Conservation (phyloP, 1,140 invertebrate genomes). For the Drosophila ogumai region DNA sequence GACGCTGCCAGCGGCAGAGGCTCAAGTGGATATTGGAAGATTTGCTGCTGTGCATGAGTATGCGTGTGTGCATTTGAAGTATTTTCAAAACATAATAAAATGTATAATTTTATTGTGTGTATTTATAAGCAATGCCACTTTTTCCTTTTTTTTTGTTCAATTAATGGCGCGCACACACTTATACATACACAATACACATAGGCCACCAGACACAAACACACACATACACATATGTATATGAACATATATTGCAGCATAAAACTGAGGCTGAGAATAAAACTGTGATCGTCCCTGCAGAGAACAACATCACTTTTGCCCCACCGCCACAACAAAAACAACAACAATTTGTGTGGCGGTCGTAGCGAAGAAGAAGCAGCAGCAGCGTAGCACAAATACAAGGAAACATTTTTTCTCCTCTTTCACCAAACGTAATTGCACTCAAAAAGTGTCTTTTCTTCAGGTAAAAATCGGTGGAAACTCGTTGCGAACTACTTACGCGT, state of each 20-base stretch:
- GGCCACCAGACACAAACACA: constrained; percentile 22
- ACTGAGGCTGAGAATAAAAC: constrained; percentile 67
- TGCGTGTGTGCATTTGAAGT: constrained; percentile 61
- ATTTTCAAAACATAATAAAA: constrained; percentile 82
- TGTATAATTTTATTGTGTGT: constrained; percentile 75
- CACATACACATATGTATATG: constrained; percentile 3
- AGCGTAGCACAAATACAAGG: constrained; percentile 60
- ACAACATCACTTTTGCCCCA: constrained; percentile 32
- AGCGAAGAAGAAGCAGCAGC: constrained; percentile 53
- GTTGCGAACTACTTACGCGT: constrained; percentile 63
- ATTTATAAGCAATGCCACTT: constrained; percentile 76
- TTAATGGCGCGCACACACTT: constrained; percentile 76
- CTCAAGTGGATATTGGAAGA: constrained; percentile 64
- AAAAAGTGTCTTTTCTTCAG: constrained; percentile 28
- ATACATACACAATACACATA: constrained; percentile 44
- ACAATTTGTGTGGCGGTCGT: constrained; percentile 57
- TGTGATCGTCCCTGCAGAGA: constrained; percentile 75
- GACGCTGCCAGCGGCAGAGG: constrained; percentile 20
- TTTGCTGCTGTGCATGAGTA: constrained; percentile 17
- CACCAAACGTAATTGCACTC: constrained; percentile 74
- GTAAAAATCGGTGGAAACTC: constrained; percentile 47
- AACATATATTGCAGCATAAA: constrained; percentile 70
- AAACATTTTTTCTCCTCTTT: constrained; percentile 54
- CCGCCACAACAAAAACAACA: constrained; percentile 52
- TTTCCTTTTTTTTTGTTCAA: constrained; percentile 59